Conservation (phyloP, 2,888 invertebrate genomes). For the Eutolmus rufibarbis region DNA sequence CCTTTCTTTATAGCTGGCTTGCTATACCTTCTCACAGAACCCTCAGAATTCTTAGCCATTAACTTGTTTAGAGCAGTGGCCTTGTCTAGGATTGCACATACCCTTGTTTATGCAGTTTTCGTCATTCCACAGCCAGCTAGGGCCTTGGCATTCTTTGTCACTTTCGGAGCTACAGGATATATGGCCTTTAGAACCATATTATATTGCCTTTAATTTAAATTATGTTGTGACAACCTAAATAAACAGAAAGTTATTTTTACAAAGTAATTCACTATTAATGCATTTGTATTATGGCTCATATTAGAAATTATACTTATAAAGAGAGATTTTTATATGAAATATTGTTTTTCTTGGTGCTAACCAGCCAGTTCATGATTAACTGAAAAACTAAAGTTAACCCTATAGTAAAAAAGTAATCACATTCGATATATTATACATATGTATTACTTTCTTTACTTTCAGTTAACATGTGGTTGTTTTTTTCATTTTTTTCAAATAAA, state of each 20-base stretch:
- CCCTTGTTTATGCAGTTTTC: slow-evolving; percentile 66
- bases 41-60: slow-evolving; percentile 62
- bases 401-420: no score
- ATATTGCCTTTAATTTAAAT: slow-evolving; percentile 2
- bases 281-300: neutral
- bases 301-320: neutral
- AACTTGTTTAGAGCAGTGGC: slow-evolving; percentile 66
- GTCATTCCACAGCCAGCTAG: slow-evolving; percentile 66
- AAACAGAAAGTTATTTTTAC: neutral
- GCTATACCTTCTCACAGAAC: slow-evolving; percentile 65
- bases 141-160: slow-evolving; percentile 63
- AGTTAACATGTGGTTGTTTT: no score
- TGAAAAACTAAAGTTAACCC: no score
- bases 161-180: slow-evolving; percentile 61
- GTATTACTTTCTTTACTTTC: no score
- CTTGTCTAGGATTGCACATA: slow-evolving; percentile 65
- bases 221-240: neutral
- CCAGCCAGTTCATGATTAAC: no score
- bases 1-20: slow-evolving; percentile 66
- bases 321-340: neutral
- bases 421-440: no score
- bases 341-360: neutral
- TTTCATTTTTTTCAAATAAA: no score
- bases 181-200: slow-evolving; percentile 62
- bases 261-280: neutral